Conservation (phyloP, 2,888 invertebrate genomes). For the Caenorhabditis afra region DNA sequence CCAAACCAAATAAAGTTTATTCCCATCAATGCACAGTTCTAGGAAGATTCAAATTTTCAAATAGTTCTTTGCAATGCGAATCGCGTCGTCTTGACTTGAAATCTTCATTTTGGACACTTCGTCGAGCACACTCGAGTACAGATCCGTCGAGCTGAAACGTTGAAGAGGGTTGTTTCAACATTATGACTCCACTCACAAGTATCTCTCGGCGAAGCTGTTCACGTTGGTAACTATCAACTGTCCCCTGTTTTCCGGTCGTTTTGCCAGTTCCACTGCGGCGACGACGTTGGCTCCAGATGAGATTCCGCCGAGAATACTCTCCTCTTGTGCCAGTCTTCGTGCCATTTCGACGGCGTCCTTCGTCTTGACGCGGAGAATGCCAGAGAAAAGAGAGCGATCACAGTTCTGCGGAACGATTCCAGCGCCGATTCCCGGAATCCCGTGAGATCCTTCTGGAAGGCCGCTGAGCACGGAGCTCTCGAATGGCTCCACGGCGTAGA, state of each 20-base stretch:
- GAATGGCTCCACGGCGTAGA: constrained; percentile 67
- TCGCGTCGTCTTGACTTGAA: constrained; percentile 26
- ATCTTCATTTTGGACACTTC: constrained; percentile 43
- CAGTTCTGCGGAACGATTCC: constrained; percentile 67
- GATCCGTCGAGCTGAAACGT: constrained; percentile 27
- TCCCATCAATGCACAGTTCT: too few relatives aligned
- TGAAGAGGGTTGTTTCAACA: too few relatives aligned
- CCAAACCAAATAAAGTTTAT: too few relatives aligned
- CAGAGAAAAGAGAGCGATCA: constrained; percentile 49
- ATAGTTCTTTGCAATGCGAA: constrained; percentile 38
- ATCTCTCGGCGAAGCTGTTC: constrained; percentile 71
- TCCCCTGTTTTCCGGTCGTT: constrained; percentile 66
- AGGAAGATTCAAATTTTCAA: constrained; percentile 10
- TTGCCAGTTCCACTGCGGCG: constrained; percentile 68
- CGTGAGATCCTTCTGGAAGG: constrained; percentile 56
- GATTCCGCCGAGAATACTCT: constrained; percentile 70
- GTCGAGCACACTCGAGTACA: constrained; percentile 43
- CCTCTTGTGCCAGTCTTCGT: constrained; percentile 63
- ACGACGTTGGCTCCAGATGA: constrained; percentile 70
- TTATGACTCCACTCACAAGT: constrained; percentile 56
- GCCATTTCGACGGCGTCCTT: constrained; percentile 69
- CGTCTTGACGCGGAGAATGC: constrained; percentile 60
- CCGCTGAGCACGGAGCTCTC: constrained; percentile 70
- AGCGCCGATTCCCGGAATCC: constrained; percentile 21
- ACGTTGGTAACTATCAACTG: constrained; percentile 71